Evolutionary conservation across 2,888 invertebrate species (phyloP).

Genomic region (Argyresthia albistria): DNA sequence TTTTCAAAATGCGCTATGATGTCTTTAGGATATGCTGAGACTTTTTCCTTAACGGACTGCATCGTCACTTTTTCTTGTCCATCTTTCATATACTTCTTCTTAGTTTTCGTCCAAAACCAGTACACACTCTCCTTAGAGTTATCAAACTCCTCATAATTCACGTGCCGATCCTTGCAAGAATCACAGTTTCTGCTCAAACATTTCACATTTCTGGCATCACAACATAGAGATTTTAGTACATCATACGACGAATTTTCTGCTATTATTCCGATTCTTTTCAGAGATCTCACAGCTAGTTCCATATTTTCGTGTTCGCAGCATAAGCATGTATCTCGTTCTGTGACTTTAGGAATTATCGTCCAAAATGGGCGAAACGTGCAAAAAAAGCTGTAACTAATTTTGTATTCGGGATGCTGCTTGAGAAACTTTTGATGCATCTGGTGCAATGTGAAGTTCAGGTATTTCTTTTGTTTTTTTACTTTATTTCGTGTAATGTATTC

Average conservation of each 20-base stretch:
- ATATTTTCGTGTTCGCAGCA: neutral
- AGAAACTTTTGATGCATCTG: neutral
- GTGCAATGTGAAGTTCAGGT: neutral
- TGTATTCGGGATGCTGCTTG: neutral
- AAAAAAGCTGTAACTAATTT: neutral
- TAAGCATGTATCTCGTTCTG: neutral
- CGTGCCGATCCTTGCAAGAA: neutral
- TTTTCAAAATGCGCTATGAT: constrained; percentile 1
- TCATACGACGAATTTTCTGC: neutral
- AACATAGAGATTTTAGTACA: constrained; percentile 1
- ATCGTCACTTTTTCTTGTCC: constrained; percentile 1
- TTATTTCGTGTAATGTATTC: neutral
- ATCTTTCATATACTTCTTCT: neutral
- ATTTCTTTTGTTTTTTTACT: neutral
- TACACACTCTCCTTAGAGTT: neutral
- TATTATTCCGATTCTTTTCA: neutral
- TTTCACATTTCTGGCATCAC: neutral
- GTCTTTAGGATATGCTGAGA: constrained; percentile 1
- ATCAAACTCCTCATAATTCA: constrained; percentile 4
- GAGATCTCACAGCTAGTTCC: neutral
- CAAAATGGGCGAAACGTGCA: neutral
- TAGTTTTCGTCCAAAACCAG: neutral
- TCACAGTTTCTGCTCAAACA: neutral
- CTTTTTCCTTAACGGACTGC: constrained; percentile 1
- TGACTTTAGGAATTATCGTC: neutral